phyloP scores from a whole-genome alignment of 2,888 invertebrate species.

The Cephus sareptanus region DNA sequence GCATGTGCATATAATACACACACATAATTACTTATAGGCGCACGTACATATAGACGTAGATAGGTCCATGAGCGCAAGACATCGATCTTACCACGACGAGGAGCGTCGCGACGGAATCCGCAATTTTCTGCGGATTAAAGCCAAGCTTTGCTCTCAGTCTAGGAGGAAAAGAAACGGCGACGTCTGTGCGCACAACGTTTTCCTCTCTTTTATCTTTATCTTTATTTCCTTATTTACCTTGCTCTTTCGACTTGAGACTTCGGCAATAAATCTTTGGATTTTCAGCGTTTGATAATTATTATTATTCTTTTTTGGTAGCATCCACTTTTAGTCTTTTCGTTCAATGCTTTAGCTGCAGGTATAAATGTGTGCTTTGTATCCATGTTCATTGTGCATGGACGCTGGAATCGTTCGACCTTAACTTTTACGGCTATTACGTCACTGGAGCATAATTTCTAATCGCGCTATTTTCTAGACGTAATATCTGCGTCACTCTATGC shows the following conservation, averaged over 20 bases:
- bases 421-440: not conserved
- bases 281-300: not conserved
- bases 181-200: not conserved
- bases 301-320: not conserved
- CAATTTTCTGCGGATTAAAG: not conserved
- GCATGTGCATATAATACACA: not conserved
- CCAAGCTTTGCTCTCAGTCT: not conserved
- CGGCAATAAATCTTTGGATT: not conserved
- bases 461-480: not conserved
- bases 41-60: not conserved
- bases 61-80: not conserved
- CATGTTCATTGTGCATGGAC: not conserved
- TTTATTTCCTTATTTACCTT: not conserved
- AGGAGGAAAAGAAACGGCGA: not conserved
- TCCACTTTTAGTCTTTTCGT: not conserved
- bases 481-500: not conserved
- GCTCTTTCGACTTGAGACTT: not conserved
- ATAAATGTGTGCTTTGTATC: not conserved
- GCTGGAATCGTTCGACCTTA: not conserved
- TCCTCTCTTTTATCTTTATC: not conserved
- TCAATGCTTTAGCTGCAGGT: not conserved
- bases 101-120: not conserved
- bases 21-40: not conserved
- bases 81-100: not conserved
- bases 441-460: not conserved